Evolutionary conservation across 2,113 vertebrate genomes (phyloP), one percentile per base, ranked within the genome.

Genomic region (Mustela lutreola): DNA sequence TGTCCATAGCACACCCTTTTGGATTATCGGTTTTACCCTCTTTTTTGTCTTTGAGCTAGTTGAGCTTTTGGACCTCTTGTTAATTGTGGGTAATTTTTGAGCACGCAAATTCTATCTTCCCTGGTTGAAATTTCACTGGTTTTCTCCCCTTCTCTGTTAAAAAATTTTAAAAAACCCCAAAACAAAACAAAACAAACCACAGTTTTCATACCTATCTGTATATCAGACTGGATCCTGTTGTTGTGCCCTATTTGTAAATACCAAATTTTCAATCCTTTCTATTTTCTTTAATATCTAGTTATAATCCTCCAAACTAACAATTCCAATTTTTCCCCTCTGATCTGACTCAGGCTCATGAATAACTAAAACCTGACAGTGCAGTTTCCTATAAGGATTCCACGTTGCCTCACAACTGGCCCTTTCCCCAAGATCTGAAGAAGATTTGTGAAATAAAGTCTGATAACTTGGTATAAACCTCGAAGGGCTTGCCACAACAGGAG

Each of bases 201-300:
- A 56, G n/a, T 76, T 82, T 95, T 73, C 45, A 16, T 36, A 79
- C 24, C 62, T 70, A 79, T 8, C 12, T 86, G 4, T 87, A 80
- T 70, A 86, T 80, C 24, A 26, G 26, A 80, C 42, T 86, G 21
- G 73, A 92, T 95, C 26, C 9, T 71, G 53, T 48, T 62, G 62
- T 7, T 16, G 50, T 73, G 28, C 26, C 53, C 21, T 73, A 42
- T 53, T 63, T 73, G 42, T 36, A 67, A n/a, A 53, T 70, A 92
- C 39, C 65, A 80, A 70, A 85, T 70, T 79, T 60, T 86, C 18
- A 71, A 26, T 92, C 85, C 50, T 42, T 87, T 24, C 53, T 19
- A 62, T 73, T 95, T 60, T 48, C 19, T 85, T 76, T 31, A 91
- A 12, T 85, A 84, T 67, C 60, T 95, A 70, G 33, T 75, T 79